Evolutionary conservation across 92 coral and sea anemone species (phyloP), one percentile per base, ranked within the genome.

Genomic region (Diadumene lineata): DNA sequence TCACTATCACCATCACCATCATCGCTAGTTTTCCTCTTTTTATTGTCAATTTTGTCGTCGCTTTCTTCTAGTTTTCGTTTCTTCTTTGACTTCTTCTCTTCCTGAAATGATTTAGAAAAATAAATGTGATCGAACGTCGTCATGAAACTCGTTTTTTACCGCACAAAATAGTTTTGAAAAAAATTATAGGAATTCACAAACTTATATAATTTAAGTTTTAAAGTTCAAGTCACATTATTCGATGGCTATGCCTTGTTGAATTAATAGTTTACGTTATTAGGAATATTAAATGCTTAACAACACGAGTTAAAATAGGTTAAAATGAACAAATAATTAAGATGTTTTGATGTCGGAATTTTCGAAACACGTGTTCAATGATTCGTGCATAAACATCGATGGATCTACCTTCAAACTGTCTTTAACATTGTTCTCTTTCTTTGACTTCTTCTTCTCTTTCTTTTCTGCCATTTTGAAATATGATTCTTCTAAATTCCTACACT

Each of bases 61-160:
- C 55, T 69, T 23, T 62, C 80, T 74, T 85, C 79, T 18, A 82
- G 60, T 50, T 75, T 85, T 7, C 85, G 84, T 56, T 82, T 79
- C 50, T 80, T 82, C 56, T 66, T 79, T 1, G 38, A 27, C 44
- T 68, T 74, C 71, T 79, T 67, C 25, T 66, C 82, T 43, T 77
- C 66, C 74, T 67, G 43, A 1, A 22, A 74, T 9, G 0, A 57
- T n/a, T 24, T 11, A 51, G 51, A 11, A 25, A 23, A n/a, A n/a
- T 33, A n/a, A n/a, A n/a, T n/a, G n/a, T n/a, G n/a, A n/a, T n/a
- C n/a, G n/a, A n/a, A n/a, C 19, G 15, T 13, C 48, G 43, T 10
- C 19, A 33, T 31, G 43, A 32, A 34, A n/a, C n/a, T n/a, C n/a
- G n/a, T n/a, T n/a, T n/a, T n/a, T n/a, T n/a, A n/a, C n/a, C n/a